These are phyloP conservation scores for Drosophila tanythrix DNA, from an alignment of 2,888 invertebrate species.

Conservation along the genomic window DNA sequence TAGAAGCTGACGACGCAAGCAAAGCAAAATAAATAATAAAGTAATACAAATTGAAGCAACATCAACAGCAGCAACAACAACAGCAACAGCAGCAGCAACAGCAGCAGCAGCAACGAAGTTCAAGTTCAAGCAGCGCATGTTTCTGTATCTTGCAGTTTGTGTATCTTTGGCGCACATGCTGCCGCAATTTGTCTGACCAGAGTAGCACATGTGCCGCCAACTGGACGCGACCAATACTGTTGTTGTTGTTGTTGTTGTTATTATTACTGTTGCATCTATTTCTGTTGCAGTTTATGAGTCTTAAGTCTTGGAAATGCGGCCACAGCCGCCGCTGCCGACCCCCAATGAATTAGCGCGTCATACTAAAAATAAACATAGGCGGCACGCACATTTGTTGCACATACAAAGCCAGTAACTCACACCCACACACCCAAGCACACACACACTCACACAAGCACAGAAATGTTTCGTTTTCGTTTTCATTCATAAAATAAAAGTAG, in stretches of 20 bases:
- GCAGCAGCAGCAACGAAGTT: constrained; percentile 54
- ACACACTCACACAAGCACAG: constrained; percentile 20
- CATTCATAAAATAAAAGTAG: constrained; percentile 66
- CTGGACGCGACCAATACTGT: constrained; percentile 52
- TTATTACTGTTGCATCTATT: constrained; percentile 58
- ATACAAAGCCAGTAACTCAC: constrained; percentile 40
- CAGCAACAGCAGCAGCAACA: constrained; percentile 29
- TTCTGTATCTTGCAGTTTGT: constrained; percentile 58
- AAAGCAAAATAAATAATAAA: constrained; percentile 70
- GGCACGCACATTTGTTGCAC: constrained; percentile 52
- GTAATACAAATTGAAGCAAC: constrained; percentile 64
- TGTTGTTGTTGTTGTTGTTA: constrained; percentile 7
- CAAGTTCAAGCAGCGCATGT: constrained; percentile 71
- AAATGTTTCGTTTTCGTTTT: constrained; percentile 46
- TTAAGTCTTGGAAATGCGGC: constrained; percentile 6
- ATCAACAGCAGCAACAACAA: constrained; percentile 26
- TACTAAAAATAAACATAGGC: constrained; percentile 45
- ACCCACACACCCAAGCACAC: constrained; percentile 3
- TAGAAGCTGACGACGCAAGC: constrained; percentile 51
- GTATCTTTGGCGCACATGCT: constrained; percentile 51
- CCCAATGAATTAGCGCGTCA: constrained; percentile 66
- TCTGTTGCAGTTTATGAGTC: constrained; percentile 62
- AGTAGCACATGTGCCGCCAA: constrained; percentile 65
- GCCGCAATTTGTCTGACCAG: constrained; percentile 66
- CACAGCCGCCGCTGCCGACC: constrained; percentile 46